Percentiles rank a stretch among this genome's conserved stretches.
phyloP scores from a whole-genome alignment of 2,888 invertebrate species.

The Meloe dianella region DNA sequence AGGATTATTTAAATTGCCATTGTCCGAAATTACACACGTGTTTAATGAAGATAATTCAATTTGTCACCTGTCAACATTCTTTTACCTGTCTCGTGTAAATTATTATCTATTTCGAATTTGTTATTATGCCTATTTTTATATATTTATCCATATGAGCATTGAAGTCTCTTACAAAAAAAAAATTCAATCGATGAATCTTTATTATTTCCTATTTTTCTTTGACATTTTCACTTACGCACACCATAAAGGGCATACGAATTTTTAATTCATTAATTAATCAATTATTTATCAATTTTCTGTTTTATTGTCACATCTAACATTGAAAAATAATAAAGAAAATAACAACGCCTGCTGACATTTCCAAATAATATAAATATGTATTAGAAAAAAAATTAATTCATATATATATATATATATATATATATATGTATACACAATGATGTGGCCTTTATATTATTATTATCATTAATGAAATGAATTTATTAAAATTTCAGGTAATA shows the following conservation, averaged over 20 bases:
- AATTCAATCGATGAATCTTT: no score
- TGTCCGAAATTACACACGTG: not conserved
- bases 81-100: not conserved
- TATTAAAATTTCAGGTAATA: not conserved
- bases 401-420: no score
- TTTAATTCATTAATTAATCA: not conserved
- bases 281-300: not conserved
- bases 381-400: no score
- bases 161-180: not conserved
- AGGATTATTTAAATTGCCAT: not conserved
- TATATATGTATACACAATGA: not conserved
- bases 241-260: not conserved
- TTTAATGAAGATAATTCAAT: not conserved
- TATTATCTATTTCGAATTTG: no score
- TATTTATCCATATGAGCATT: not conserved
- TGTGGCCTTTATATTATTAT: not conserved
- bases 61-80: not conserved
- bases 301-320: not conserved
- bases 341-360: not conserved
- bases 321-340: not conserved
- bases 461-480: not conserved
- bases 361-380: not conserved
- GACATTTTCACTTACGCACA: not conserved
- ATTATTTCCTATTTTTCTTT: not conserved
- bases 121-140: no score